Evolutionary conservation across 2,888 invertebrate genomes (phyloP).

Genomic region (Stegophylla sp.): DNA sequence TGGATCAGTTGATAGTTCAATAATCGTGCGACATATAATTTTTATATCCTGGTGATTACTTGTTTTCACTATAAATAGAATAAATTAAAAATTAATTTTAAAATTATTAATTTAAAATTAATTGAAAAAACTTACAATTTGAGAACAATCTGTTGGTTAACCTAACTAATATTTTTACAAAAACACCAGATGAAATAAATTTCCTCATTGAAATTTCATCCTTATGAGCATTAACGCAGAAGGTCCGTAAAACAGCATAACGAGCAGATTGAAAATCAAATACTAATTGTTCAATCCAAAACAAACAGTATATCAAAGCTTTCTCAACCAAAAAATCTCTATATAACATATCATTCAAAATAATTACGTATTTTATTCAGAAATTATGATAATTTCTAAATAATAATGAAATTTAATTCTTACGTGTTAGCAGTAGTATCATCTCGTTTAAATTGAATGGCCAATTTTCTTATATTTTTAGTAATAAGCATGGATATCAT

Average conservation of each 20-base stretch:
- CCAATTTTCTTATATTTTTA: conserved; percentile 51
- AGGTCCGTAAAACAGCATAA: conserved; percentile 44
- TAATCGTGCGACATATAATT: conserved; percentile 43
- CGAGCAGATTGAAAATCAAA: conserved; percentile 41
- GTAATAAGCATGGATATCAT: conserved; percentile 46
- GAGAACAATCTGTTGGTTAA: conserved; percentile 40
- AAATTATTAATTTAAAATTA: not conserved
- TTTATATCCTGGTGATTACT: conserved; percentile 44
- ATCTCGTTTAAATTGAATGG: conserved; percentile 36
- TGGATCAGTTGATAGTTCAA: conserved; percentile 41
- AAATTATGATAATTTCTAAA: too few relatives aligned
- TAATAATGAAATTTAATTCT: not conserved
- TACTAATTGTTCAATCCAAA: conserved; percentile 55
- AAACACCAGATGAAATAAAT: conserved; percentile 53
- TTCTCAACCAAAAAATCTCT: conserved; percentile 49
- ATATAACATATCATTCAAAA: not conserved
- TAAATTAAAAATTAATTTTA: not conserved
- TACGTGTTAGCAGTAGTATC: conserved; percentile 45
- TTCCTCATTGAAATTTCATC: conserved; percentile 45
- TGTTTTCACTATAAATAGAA: conserved; percentile 37
- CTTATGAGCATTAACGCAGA: conserved; percentile 19
- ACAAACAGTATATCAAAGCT: conserved; percentile 40
- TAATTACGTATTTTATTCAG: not conserved
- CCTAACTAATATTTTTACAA: conserved; percentile 41
- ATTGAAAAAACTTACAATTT: conserved; percentile 51